A percentile compares a stretch with the other conserved stretches of the same genome.
These are phyloP conservation scores for Apeira syringaria DNA, from an alignment of 2,888 invertebrate species.

Conservation along the genomic window DNA sequence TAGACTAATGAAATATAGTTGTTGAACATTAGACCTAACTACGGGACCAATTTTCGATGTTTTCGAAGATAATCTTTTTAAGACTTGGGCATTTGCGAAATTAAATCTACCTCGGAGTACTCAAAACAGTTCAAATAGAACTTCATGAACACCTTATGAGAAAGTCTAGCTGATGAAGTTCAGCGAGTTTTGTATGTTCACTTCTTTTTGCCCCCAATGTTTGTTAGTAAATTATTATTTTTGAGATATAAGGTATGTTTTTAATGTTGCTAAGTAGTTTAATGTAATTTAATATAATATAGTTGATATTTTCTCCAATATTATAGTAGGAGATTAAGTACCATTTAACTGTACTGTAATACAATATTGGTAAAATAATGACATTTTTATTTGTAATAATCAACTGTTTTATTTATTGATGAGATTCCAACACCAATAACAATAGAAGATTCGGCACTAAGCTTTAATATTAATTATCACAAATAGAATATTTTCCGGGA, in stretches of 20 bases:
- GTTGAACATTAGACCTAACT: conserved; percentile 9
- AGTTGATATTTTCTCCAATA: conserved; percentile 66
- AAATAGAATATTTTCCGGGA: no score
- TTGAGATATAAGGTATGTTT: conserved; percentile 80
- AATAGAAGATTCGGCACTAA: no score
- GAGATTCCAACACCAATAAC: no score
- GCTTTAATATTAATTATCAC: no score
- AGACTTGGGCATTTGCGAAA: conserved; percentile 8
- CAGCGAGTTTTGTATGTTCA: conserved; percentile 30
- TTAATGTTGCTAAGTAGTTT: conserved; percentile 79
- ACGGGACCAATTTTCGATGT: conserved; percentile 16
- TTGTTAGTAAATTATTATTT: conserved; percentile 83
- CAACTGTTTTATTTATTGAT: no score
- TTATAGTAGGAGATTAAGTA: conserved; percentile 63
- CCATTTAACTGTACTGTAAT: conserved; percentile 68
- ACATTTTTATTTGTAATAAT: conserved; percentile 50
- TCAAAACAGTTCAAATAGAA: conserved; percentile 3
- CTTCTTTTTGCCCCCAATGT: conserved; percentile 39
- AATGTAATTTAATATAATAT: conserved; percentile 77
- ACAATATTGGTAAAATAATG: conserved; percentile 57
- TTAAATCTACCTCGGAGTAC: conserved; percentile 16
- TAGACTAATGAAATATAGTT: not conserved
- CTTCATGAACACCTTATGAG: conserved; percentile 14
- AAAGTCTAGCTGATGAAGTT: conserved; percentile 7
- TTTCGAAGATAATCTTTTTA: conserved; percentile 2